Percentiles rank a stretch among this genome's conserved stretches.
Conservation (phyloP, 2,113 vertebrate genomes). For the Heliornis fulica region DNA sequence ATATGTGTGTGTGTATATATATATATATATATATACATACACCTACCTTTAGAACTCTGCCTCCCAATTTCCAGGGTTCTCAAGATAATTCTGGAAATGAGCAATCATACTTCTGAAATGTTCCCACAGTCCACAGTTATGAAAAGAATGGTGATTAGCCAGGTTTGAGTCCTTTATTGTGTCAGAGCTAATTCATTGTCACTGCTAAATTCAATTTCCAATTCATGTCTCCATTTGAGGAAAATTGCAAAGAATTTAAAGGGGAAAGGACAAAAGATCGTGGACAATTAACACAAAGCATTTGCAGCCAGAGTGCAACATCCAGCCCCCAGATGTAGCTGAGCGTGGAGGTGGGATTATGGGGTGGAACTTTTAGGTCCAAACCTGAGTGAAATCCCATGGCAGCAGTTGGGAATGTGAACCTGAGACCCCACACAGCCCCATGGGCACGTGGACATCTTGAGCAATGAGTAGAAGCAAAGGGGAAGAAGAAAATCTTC, state of each 20-base stretch:
- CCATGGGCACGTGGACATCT: fast-evolving
- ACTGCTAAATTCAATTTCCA: neutral
- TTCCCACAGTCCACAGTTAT: neutral
- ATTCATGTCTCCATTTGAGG: neutral
- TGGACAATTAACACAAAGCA: neutral
- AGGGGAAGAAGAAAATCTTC: neutral
- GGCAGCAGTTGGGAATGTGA: too few relatives aligned
- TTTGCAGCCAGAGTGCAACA: neutral
- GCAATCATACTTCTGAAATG: neutral
- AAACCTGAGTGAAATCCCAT: neutral
- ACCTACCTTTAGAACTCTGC: neutral
- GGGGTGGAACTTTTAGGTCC: neutral
- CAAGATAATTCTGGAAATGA: neutral
- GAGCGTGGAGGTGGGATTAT: neutral
- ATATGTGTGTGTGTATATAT: too few relatives aligned
- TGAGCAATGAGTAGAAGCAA: neutral
- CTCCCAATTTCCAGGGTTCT: neutral
- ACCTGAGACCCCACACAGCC: neutral
- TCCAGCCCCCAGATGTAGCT: neutral
- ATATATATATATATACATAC: too few relatives aligned
- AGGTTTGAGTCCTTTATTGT: neutral
- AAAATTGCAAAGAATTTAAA: neutral
- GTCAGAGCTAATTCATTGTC: neutral
- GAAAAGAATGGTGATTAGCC: neutral
- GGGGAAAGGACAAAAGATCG: neutral